phyloP scores from a whole-genome alignment of 2,888 invertebrate species.

The Drosophila melanosoma region DNA sequence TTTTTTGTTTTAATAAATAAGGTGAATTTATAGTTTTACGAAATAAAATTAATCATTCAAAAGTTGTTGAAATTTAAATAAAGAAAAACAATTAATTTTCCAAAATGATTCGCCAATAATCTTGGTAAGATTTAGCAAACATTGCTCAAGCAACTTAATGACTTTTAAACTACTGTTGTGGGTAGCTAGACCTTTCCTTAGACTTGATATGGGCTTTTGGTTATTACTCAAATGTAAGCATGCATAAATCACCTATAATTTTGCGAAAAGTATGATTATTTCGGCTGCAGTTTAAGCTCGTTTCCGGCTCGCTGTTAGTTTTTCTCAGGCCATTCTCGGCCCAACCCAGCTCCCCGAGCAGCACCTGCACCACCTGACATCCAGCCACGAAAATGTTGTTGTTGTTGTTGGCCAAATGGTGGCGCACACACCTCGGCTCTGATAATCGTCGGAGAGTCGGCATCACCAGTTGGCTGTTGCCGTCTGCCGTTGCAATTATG shows the following conservation, averaged over 20 bases:
- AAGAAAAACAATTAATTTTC: neutral
- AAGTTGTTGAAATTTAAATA: neutral
- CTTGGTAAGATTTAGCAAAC: neutral
- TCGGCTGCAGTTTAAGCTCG: constrained; percentile 23
- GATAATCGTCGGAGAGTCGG: constrained; percentile 47
- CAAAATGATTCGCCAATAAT: neutral
- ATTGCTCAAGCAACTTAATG: neutral
- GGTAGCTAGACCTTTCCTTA: neutral
- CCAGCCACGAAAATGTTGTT: neutral
- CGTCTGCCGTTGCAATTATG: constrained; percentile 65
- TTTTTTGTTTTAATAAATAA: neutral
- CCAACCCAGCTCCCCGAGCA: neutral
- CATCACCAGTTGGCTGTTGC: constrained; percentile 40
- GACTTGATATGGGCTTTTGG: neutral
- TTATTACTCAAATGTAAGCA: neutral
- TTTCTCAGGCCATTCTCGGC: constrained; percentile 5
- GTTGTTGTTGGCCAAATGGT: constrained; percentile 1
- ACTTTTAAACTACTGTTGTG: neutral
- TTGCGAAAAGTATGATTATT: neutral
- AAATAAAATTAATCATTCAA: neutral
- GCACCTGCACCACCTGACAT: constrained; percentile 21
- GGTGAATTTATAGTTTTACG: neutral
- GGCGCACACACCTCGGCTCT: constrained; percentile 17
- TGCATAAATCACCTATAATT: constrained; percentile 1
- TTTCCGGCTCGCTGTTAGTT: constrained; percentile 13